Conservation (phyloP, 1,140 invertebrate genomes). For the Pseudomyrmex concolor region DNA sequence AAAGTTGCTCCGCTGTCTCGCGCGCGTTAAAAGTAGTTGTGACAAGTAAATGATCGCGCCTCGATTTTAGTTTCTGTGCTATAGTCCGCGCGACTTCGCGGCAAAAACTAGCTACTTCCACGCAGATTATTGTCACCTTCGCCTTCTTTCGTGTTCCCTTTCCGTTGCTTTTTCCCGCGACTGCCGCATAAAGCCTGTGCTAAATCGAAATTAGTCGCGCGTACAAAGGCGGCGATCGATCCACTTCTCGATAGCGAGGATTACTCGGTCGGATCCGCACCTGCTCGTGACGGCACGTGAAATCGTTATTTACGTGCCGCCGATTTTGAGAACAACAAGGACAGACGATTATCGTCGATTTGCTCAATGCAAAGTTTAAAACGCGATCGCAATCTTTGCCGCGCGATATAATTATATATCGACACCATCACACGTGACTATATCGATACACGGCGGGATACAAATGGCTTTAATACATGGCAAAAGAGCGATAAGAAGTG, state of each 20-base stretch:
- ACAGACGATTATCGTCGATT: constrained; percentile 10
- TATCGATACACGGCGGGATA: neutral
- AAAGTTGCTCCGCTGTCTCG: constrained; percentile 6
- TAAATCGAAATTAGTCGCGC: constrained; percentile 24
- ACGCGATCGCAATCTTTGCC: neutral
- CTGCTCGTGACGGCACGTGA: constrained; percentile 19
- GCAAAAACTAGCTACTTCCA: constrained; percentile 26
- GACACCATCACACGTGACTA: neutral
- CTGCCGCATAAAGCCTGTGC: neutral
- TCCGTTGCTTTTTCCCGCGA: neutral
- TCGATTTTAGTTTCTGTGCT: constrained; percentile 37
- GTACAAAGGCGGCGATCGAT: constrained; percentile 22
- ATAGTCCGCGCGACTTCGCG: constrained; percentile 15
- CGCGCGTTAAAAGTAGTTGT: constrained; percentile 40
- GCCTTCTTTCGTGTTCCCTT: constrained; percentile 16
- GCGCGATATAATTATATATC: constrained; percentile 4
- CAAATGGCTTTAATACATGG: neutral
- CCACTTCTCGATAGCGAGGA: constrained; percentile 5
- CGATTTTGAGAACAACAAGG: neutral
- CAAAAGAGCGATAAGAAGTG: too few relatives aligned
- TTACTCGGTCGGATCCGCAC: constrained; percentile 9
- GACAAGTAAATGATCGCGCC: constrained; percentile 51
- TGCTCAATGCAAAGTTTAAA: constrained; percentile 16
- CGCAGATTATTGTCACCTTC: constrained; percentile 52
- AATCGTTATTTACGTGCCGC: constrained; percentile 18